Percentiles rank a stretch among this genome's conserved stretches.
Evolutionary conservation across 2,113 vertebrate genomes (phyloP).

Genomic region (Lophura nycthemera): DNA sequence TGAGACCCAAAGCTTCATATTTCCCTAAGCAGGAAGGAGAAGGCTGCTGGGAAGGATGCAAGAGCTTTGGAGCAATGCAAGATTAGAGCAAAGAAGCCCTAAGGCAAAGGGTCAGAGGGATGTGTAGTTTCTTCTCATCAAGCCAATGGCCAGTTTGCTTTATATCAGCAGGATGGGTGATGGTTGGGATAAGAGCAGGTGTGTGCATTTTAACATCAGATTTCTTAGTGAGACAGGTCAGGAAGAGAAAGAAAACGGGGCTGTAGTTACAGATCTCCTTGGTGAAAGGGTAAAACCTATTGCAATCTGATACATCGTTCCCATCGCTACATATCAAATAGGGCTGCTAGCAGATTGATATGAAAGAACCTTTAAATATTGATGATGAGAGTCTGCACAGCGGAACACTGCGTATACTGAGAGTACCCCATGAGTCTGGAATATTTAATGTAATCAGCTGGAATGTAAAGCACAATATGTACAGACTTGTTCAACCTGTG

Average conservation of each 20-base stretch:
- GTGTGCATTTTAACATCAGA: background rate
- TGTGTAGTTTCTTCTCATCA: background rate
- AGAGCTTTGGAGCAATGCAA: background rate
- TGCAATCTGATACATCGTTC: background rate
- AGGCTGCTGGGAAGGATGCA: background rate
- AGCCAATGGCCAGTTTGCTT: background rate
- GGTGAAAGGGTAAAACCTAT: background rate
- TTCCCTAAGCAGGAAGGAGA: background rate
- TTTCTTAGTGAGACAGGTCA: background rate
- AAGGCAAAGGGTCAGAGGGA: background rate
- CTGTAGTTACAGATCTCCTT: background rate
- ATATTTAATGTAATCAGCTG: slow-evolving; percentile 68
- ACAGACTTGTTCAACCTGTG: slow-evolving; percentile 29
- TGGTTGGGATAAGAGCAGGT: background rate
- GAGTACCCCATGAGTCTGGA: slow-evolving; percentile 29
- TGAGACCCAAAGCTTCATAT: background rate
- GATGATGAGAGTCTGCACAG: slow-evolving; percentile 32
- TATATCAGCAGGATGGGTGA: background rate
- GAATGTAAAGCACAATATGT: slow-evolving; percentile 37
- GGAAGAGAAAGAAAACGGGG: background rate
- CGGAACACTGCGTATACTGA: background rate
- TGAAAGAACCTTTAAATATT: slow-evolving; percentile 8
- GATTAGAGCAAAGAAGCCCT: background rate
- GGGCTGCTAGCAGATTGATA: background rate
- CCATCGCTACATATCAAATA: background rate